A percentile compares a stretch with the other conserved stretches of the same genome.
Conservation (phyloP, 2,888 invertebrate genomes). For the Lepidonotus clava region DNA sequence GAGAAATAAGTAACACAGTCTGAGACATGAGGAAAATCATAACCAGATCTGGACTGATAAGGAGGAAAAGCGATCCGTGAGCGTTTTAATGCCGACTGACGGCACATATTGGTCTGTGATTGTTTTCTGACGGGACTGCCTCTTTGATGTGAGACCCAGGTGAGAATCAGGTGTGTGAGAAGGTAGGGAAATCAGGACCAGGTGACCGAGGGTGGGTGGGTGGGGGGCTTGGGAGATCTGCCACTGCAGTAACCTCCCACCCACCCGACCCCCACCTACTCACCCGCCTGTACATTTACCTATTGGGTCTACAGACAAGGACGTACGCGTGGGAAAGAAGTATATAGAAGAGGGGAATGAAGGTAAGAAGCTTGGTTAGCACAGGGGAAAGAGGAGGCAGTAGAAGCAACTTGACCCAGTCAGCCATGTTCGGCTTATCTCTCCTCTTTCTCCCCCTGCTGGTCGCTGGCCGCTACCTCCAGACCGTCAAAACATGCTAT, state of each 20-base stretch:
- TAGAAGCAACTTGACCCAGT: too few relatives aligned
- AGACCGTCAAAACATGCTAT: conserved; percentile 2
- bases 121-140: background rate
- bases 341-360: too few relatives aligned
- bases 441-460: conserved; percentile 2
- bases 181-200: background rate
- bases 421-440: too few relatives aligned
- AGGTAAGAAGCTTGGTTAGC: too few relatives aligned
- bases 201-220: too few relatives aligned
- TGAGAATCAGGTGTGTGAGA: background rate
- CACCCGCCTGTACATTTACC: too few relatives aligned
- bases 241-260: background rate
- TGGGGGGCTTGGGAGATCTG: too few relatives aligned
- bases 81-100: conserved; percentile 11
- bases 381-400: too few relatives aligned
- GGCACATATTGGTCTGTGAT: background rate
- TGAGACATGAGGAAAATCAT: background rate
- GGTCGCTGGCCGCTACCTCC: background rate
- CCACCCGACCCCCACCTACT: background rate
- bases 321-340: too few relatives aligned
- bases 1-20: background rate
- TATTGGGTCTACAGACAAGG: too few relatives aligned
- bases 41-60: background rate
- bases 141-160: conserved; percentile 3
- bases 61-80: background rate